Conservation (phyloP, 2,113 vertebrate genomes). For the Scalopus aquaticus region DNA sequence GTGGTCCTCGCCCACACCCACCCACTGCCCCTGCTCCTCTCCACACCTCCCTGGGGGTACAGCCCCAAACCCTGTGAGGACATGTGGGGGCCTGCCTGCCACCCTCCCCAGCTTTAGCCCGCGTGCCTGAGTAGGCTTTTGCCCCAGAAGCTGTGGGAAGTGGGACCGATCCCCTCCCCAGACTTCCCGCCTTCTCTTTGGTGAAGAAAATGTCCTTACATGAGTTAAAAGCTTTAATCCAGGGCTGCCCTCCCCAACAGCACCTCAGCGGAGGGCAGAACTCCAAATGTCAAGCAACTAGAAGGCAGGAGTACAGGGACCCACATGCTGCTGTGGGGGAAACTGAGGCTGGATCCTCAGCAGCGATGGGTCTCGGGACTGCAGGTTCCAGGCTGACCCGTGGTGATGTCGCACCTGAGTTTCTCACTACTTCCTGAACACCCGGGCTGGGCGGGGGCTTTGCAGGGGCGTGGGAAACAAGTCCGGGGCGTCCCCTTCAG, state of each 20-base stretch:
- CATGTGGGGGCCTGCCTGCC: background rate
- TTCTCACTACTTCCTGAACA: background rate
- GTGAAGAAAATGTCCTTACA: slow-evolving; percentile 16
- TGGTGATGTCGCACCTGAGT: background rate
- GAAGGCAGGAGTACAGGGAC: background rate
- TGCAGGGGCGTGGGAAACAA: background rate
- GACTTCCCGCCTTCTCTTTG: background rate
- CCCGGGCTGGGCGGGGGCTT: background rate
- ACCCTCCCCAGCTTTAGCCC: background rate
- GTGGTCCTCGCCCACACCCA: background rate
- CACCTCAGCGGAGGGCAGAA: background rate
- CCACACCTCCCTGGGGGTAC: background rate
- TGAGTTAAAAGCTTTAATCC: slow-evolving; percentile 72
- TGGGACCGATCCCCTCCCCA: background rate
- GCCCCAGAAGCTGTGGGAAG: background rate
- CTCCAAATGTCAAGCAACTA: background rate
- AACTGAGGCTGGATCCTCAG: background rate
- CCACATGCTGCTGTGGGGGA: background rate
- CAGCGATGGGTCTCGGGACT: background rate
- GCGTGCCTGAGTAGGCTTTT: no score
- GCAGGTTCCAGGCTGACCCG: background rate
- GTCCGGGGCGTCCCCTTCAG: background rate
- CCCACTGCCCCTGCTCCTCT: background rate
- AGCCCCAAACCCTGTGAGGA: background rate
- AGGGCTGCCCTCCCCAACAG: background rate